Evolutionary conservation across 2,888 invertebrate species (phyloP).

Genomic region (Drosophila neutralis): DNA sequence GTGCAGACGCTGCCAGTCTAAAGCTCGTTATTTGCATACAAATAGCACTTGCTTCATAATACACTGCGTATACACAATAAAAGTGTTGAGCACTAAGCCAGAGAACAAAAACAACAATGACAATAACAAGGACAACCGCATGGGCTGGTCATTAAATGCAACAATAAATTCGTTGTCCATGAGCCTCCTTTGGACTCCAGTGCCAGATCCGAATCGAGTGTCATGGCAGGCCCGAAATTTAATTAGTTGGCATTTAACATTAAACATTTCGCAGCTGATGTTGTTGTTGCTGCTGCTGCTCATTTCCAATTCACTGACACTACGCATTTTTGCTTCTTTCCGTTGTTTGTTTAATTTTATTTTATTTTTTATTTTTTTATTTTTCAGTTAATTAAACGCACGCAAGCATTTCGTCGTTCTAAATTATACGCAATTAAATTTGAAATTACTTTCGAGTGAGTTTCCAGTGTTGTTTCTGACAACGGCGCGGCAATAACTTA

Average conservation of each 20-base stretch:
- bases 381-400: conserved; percentile 80
- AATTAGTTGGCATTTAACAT: conserved; percentile 78
- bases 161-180: conserved; percentile 65
- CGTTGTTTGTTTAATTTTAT: conserved; percentile 36
- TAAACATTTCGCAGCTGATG: conserved; percentile 58
- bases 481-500: conserved; percentile 71
- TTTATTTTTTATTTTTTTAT: conserved; percentile 47
- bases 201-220: conserved; percentile 44
- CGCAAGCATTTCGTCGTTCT: conserved; percentile 77
- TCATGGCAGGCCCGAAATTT: conserved; percentile 69
- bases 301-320: conserved; percentile 42
- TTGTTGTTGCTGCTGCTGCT: conserved; percentile 23
- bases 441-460: conserved; percentile 74
- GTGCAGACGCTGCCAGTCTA: conserved; percentile 22
- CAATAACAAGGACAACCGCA: conserved; percentile 55
- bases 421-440: conserved; percentile 80
- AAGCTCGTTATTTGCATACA: conserved; percentile 53
- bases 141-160: conserved; percentile 73
- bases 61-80: conserved; percentile 76
- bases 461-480: conserved; percentile 48
- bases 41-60: conserved; percentile 52
- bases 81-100: conserved; percentile 46
- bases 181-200: conserved; percentile 7
- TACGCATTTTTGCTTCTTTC: conserved; percentile 32
- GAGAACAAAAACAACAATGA: conserved; percentile 2